Evolutionary conservation across 2,888 invertebrate species (phyloP), one percentile per base, ranked within the genome.

Genomic region (Octonoba sinensis): DNA sequence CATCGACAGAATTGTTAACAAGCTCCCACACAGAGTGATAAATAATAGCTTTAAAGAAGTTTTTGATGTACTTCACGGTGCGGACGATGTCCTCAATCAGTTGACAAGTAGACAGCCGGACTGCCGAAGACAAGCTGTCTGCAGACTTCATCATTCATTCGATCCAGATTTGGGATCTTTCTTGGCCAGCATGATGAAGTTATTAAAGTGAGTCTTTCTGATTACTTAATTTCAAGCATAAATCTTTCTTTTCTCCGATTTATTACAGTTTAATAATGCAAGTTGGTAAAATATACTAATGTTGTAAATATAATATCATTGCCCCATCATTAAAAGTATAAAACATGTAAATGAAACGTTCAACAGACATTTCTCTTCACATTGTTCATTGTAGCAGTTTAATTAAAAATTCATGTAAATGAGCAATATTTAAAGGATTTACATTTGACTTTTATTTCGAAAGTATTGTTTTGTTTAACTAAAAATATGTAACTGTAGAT

Each of bases 121-220:
- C 59, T 82, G 81, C 46, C 70, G 81, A 22, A 69, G 74, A 20
- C 81, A 82, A 51, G 74, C 64, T 20, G 81, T 82, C 18, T 82
- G 81, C 64, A 70, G 81, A 46, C 18, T 82, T 11, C 72, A 79
- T 44, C 59, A 74, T n/a, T 56, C 57, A 1, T 27, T 82, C 16
- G 74, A 82, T 51, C 81, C 81, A 8, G 44, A 20, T 46, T 46
- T 82, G 16, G 81, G 81, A 18, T 59, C 62, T 0, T 70, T 82
- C n/a, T 24, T 82, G 4, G 74, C 65, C 24, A 74, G 75, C 15
- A 27, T 82, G 54, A 47, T 82, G 3, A 64, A 82, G 59, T 70
- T 82, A 1, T 59, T 82, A 2, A 64, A 70, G 81, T 82, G 74
- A 69, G 81, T 65, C n/a, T 12, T 18, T 16, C 8, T 20, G n/a